A percentile compares a stretch with the other conserved stretches of the same genome.
These are phyloP conservation scores for Holothuria leucospilota DNA, from an alignment of 53 echinoderm and acorn worm species.

Conservation along the genomic window DNA sequence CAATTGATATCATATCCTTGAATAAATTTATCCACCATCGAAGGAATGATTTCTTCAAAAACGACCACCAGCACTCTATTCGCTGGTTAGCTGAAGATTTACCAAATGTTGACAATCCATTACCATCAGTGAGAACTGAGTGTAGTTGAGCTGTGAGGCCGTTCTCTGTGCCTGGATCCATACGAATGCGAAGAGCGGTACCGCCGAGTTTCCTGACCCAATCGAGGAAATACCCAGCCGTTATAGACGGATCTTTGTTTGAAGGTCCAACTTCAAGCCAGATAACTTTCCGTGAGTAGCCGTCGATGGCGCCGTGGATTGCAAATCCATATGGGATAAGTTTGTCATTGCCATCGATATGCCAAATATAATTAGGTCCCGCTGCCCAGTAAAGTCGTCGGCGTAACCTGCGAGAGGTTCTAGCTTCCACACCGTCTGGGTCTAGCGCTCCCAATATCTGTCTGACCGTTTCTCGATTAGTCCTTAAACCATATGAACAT, in stretches of 20 bases:
- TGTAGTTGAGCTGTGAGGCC: constrained; percentile 28
- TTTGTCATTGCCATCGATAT: constrained; percentile 26
- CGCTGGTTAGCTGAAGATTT: constrained; percentile 40
- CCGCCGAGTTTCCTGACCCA: constrained; percentile 7
- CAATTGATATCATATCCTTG: constrained; percentile 2
- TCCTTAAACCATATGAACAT: too few species aligned
- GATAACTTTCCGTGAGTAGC: constrained; percentile 34
- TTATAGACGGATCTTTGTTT: constrained; percentile 37
- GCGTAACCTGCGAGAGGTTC: too few species aligned
- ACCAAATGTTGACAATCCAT: constrained; percentile 16
- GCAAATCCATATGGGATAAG: constrained; percentile 6
- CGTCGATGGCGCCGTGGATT: constrained; percentile 22
- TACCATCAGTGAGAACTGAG: not conserved
- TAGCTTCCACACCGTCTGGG: too few species aligned
- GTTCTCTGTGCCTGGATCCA: constrained; percentile 38
- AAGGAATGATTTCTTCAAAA: constrained; percentile 1
- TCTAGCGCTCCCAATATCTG: too few species aligned
- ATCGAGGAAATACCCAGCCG: constrained; percentile 30
- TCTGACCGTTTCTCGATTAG: too few species aligned
- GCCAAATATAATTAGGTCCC: constrained; percentile 19
- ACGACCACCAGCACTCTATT: constrained; percentile 29
- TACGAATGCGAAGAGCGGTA: not conserved
- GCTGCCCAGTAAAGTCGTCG: too few species aligned
- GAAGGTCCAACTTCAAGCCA: constrained; percentile 31
- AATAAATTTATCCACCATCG: constrained; percentile 15